phyloP scores from a whole-genome alignment of 2,797 vertebrate genomes.

The Macrochelys suwanniensis region DNA sequence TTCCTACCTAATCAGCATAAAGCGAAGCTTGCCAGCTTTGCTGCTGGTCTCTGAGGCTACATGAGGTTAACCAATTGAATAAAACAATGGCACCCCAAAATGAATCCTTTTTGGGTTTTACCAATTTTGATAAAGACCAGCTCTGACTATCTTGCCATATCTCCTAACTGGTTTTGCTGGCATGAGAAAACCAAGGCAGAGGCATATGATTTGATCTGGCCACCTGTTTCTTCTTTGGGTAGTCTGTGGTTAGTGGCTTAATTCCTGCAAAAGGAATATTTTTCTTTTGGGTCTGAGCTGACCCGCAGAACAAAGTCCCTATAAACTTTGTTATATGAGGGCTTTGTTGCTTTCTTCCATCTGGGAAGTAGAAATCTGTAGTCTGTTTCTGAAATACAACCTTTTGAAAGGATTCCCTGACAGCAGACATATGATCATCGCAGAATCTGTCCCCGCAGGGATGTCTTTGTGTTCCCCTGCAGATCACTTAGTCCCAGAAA shows the following conservation, averaged over 20 bases:
- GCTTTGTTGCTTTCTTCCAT: not conserved
- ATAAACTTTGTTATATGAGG: not conserved
- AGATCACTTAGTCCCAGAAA: not conserved
- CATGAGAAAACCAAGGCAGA: not conserved
- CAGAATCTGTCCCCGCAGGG: not conserved
- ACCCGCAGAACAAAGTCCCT: not conserved
- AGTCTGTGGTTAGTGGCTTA: not conserved
- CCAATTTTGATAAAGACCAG: not conserved
- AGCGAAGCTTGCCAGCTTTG: accelerated
- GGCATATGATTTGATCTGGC: not conserved
- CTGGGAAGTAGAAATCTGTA: not conserved
- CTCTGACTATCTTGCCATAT: not conserved
- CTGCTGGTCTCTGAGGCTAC: not conserved
- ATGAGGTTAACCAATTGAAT: not conserved
- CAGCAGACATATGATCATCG: not conserved
- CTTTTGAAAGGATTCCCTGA: not conserved
- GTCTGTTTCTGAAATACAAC: not conserved
- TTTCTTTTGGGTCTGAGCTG: not conserved
- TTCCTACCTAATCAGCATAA: accelerated
- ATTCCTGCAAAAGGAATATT: not conserved
- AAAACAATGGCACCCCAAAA: not conserved
- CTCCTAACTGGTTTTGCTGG: not conserved
- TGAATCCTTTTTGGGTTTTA: not conserved
- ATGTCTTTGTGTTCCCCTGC: not conserved
- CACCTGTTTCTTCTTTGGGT: not conserved